Base-by-base conservation (phyloP, 2,113 vertebrate genomes). In the Myxocyprinus asiaticus region DNA sequence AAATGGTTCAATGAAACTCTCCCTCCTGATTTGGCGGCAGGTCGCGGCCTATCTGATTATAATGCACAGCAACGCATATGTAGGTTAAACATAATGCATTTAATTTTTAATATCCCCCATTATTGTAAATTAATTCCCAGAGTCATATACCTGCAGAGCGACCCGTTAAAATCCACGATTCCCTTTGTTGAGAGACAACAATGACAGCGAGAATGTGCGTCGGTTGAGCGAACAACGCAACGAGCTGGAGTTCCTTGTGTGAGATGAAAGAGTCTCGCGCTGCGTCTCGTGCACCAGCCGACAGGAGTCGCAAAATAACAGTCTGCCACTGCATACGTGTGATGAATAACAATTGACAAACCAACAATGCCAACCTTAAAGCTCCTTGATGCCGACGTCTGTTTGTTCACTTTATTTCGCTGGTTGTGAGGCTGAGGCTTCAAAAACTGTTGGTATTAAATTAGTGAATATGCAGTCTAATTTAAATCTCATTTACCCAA, bases 101-200 rank as follows among this genome's bases (percentile, higher is more conserved):
- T 11, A 15, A 55, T 48, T 76, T 65, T 4, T 44, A 11, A 55
- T 43, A 17, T 12, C 0, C 4, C 4, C 1, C 12, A 6, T 10
- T n/a, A 9, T 4, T 9, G 7, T 0, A 42, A 43, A 5, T 43
- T 0, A 9, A 65, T 33, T 33, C 22, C 3, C 22, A 33, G 22
- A 33, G 3, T 9, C 6, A 9, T 59, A 67, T 84, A 88, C 87
- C 87, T 88, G 87, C 87, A 79, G 63, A 68, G 71, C 50, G 70
- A 64, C 48, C 72, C 65, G 59, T 72, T 44, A 44, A 48, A 65
- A 50, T 67, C 69, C 72, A 75, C 67, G 68, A 67, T 78, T 81
- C 71, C 43, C 64, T 71, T 33, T 58, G 7, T 68, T n/a, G 43
- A 15, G 4, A 50, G n/a, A 58, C 74, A 65, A 44, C 11, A 67